phyloP scores from a whole-genome alignment of 2,797 vertebrate species.

The Ptychobarbus kaznakovi region DNA sequence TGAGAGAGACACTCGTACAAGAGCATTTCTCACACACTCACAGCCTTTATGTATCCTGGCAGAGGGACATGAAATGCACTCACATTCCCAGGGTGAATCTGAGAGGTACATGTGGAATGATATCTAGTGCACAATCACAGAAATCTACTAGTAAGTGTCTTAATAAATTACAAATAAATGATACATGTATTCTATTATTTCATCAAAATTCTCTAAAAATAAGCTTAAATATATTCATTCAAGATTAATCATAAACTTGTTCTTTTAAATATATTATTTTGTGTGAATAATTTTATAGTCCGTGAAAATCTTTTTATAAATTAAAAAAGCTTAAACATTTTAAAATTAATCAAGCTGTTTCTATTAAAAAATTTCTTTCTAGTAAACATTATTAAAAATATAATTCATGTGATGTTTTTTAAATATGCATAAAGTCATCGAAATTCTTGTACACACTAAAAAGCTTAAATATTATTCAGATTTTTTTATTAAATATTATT shows the following conservation, averaged over 20 bases:
- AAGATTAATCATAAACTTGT: not conserved
- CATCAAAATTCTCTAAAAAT: not conserved
- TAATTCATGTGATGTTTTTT: not conserved
- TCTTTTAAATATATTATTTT: not conserved
- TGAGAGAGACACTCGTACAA: slow-evolving; percentile 32
- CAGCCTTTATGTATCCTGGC: not conserved
- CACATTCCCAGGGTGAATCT: not conserved
- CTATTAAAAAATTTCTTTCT: too few relatives aligned
- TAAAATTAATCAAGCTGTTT: not conserved
- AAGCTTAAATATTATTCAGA: not conserved
- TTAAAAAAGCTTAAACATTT: not conserved
- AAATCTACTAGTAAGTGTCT: not conserved
- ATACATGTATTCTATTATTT: not conserved
- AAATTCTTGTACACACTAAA: not conserved
- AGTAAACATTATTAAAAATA: not conserved
- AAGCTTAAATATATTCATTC: not conserved
- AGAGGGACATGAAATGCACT: slow-evolving; percentile 2
- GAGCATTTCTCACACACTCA: slow-evolving; percentile 8
- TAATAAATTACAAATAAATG: not conserved
- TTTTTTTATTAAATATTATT: not conserved
- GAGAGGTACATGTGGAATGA: not conserved
- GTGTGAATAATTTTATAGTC: not conserved
- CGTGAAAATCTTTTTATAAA: not conserved
- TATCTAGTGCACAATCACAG: not conserved
- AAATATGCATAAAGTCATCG: not conserved